Percentiles rank a stretch among this genome's conserved stretches.
Conservation (phyloP, 2,113 vertebrate species). For the Callipepla californica region DNA sequence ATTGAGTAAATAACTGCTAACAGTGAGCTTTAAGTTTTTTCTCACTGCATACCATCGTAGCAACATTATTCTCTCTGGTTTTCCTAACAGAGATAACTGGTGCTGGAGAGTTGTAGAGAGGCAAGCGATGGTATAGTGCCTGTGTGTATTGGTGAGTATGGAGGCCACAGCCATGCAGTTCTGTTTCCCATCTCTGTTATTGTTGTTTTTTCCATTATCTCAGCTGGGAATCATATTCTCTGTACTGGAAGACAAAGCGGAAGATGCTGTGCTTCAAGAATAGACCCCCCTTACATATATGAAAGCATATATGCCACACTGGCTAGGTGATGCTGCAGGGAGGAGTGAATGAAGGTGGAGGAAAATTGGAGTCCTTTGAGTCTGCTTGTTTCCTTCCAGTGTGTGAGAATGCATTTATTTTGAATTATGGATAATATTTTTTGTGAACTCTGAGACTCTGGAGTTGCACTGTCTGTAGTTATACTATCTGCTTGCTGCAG, state of each 20-base stretch:
- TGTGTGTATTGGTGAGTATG: not conserved
- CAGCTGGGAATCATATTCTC: not conserved
- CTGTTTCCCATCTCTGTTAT: not conserved
- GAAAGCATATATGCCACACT: not conserved
- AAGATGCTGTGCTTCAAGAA: not conserved
- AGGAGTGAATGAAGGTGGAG: not conserved
- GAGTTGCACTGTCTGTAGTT: not conserved
- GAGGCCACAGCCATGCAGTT: not conserved
- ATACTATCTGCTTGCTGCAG: not conserved
- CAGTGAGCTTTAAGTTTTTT: not conserved
- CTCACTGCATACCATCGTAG: not conserved
- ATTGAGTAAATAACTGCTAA: not conserved
- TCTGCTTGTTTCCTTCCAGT: not conserved
- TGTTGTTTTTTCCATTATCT: not conserved
- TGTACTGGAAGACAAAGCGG: not conserved
- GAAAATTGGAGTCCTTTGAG: not conserved
- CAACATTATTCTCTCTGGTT: not conserved
- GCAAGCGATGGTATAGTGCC: not conserved
- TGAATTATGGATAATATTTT: not conserved
- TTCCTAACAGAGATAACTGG: not conserved
- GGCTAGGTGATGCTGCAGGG: not conserved
- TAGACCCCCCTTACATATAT: rapidly evolving
- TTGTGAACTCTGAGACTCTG: not conserved
- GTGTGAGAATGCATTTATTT: not conserved
- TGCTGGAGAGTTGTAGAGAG: not conserved